These are phyloP conservation scores for Oostethus manadensis DNA, from an alignment of 2,113 vertebrate genomes.

Conservation along the genomic window DNA sequence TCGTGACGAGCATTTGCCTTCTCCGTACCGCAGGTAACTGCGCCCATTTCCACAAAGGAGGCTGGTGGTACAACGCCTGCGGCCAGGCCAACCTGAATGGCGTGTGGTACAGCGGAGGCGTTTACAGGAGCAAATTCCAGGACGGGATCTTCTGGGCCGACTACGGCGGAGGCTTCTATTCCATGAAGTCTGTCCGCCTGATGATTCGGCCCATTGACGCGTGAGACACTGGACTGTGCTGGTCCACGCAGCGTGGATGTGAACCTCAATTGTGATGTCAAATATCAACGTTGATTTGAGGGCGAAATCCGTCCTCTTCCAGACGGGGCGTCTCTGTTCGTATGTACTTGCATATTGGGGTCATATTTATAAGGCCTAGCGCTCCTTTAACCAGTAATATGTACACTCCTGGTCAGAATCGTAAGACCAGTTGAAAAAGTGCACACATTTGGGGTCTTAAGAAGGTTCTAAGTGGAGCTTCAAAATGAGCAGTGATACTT, in stretches of 20 bases:
- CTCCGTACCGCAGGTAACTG: constrained; percentile 83
- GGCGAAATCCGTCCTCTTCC: constrained; percentile 14
- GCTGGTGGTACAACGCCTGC: constrained; percentile 98
- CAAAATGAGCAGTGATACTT: no score
- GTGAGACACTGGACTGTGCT: constrained; percentile 32
- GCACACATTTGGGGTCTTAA: no score
- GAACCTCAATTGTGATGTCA: constrained; percentile 13
- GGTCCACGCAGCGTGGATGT: constrained; percentile 34
- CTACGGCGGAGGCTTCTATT: constrained; percentile 95
- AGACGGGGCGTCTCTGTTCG: constrained; percentile 15
- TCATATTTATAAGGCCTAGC: constrained; percentile 25
- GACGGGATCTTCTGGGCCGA: constrained; percentile 98
- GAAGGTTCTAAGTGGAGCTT: no score
- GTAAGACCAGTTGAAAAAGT: no score
- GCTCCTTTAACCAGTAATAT: constrained; percentile 15
- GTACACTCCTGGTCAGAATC: no score
- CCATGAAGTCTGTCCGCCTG: constrained; percentile 89
- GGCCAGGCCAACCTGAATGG: constrained; percentile 95
- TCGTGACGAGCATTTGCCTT: neutral
- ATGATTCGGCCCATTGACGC: constrained; percentile 94
- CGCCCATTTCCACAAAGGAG: constrained; percentile 95
- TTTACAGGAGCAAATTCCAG: constrained; percentile 96
- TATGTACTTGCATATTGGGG: constrained; percentile 17
- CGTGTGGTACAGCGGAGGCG: constrained; percentile 94
- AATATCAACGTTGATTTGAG: constrained; percentile 13